phyloP scores from a whole-genome alignment of 2,113 vertebrate species.

The Ptilonorhynchus violaceus region DNA sequence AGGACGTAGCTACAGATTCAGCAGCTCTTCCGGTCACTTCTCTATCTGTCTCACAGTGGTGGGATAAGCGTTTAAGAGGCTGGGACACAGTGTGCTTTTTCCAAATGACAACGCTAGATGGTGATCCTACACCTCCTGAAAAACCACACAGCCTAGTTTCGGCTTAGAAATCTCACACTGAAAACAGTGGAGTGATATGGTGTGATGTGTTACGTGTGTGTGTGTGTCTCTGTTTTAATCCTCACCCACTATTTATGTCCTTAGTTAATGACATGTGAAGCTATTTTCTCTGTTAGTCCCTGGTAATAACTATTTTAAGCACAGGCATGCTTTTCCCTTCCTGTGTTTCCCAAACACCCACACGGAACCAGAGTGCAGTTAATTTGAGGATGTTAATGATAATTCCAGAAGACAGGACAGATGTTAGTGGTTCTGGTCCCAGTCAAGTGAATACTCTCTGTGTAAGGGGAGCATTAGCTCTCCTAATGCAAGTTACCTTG shows the following conservation, averaged over 20 bases:
- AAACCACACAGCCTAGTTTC: neutral
- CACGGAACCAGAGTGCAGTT: neutral
- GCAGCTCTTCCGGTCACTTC: neutral
- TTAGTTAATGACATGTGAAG: neutral
- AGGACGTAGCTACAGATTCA: fast-evolving
- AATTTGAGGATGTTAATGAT: neutral
- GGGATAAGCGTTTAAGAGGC: neutral
- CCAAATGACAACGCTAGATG: constrained; percentile 34
- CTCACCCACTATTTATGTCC: neutral
- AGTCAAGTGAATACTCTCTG: neutral
- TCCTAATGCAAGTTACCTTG: neutral
- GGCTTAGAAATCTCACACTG: neutral
- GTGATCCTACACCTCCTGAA: neutral
- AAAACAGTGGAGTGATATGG: neutral
- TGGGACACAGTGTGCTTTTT: neutral
- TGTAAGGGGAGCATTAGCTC: neutral
- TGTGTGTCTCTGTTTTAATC: neutral
- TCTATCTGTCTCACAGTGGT: neutral
- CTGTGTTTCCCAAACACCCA: neutral
- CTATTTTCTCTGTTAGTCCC: neutral
- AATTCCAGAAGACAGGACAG: neutral
- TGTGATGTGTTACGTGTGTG: too few relatives aligned
- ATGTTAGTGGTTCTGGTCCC: neutral
- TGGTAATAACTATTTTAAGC: neutral
- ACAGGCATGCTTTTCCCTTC: neutral